phyloP scores from a whole-genome alignment of 2,888 invertebrate genomes.

The Rotaria magnacalcarata region DNA sequence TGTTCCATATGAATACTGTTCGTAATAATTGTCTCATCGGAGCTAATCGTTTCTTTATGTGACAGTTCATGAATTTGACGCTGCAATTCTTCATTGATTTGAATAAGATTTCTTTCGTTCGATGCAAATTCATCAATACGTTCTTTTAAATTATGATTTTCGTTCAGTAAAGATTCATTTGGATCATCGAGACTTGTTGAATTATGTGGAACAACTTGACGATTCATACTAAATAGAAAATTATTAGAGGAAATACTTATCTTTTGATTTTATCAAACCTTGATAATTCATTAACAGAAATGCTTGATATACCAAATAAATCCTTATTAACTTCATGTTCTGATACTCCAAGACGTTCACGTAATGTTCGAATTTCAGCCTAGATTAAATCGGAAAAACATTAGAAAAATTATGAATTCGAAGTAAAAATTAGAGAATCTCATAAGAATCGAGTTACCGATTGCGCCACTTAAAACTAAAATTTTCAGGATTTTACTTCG shows the following conservation, averaged over 20 bases:
- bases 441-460: no score
- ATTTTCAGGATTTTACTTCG: no score
- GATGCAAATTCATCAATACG: conserved; percentile 36
- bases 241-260: background rate
- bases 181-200: background rate
- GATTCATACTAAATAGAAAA: background rate
- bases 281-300: background rate
- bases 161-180: conserved; percentile 1
- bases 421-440: no score
- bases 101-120: conserved; percentile 12
- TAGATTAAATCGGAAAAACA: background rate
- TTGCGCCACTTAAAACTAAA: no score
- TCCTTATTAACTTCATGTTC: conserved; percentile 4
- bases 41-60: background rate
- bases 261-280: background rate
- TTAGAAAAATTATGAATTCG: no score
- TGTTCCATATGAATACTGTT: background rate
- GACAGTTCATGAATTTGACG: background rate
- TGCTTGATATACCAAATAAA: conserved; percentile 9
- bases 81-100: conserved; percentile 27
- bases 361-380: conserved; percentile 35
- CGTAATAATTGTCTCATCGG: background rate
- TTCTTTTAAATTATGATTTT: conserved; percentile 22
- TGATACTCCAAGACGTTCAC: conserved; percentile 5
- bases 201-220: conserved; percentile 25